These are phyloP conservation scores for Pseudopodoces humilis DNA, from an alignment of 2,113 vertebrate species.

Conservation along the genomic window DNA sequence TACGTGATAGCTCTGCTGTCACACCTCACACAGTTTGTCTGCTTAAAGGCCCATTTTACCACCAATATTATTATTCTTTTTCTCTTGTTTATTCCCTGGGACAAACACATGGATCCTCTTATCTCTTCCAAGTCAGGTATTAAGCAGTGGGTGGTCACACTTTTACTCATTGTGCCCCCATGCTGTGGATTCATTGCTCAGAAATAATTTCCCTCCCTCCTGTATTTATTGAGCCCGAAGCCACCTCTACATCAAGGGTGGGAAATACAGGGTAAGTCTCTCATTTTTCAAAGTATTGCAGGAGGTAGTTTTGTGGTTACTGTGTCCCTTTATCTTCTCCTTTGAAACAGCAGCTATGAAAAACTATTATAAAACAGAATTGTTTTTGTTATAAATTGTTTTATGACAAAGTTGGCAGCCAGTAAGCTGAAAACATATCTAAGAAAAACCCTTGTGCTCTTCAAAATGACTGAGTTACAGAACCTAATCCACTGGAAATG, in stretches of 20 bases:
- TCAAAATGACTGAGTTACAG: conserved; percentile 9
- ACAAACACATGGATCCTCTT: not conserved
- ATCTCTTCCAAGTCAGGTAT: conserved; percentile 4
- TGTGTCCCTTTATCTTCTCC: conserved; percentile 21
- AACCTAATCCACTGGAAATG: not conserved
- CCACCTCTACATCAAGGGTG: not conserved
- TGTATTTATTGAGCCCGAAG: conserved; percentile 41
- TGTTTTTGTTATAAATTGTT: conserved; percentile 35
- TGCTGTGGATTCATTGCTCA: conserved; percentile 44
- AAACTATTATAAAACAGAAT: conserved; percentile 41
- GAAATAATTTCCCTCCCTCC: conserved; percentile 14
- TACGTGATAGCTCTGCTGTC: not conserved
- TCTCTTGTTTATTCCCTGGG: not conserved
- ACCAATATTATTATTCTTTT: not conserved
- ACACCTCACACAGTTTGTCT: not conserved
- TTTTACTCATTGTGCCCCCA: not conserved
- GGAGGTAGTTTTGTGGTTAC: conserved; percentile 34
- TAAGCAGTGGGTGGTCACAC: conserved; percentile 5
- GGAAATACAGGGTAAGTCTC: not conserved
- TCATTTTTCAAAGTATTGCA: conserved; percentile 41
- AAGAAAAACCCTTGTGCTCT: not conserved
- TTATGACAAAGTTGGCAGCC: not conserved
- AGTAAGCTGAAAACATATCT: not conserved
- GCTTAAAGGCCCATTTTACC: not conserved
- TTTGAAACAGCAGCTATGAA: not conserved